A percentile compares a stretch with the other conserved stretches of the same genome.
These are phyloP conservation scores for Thelohanellus kitauei DNA, from an alignment of 30 jellyfish, hydroid and myxozoan species.

Conservation along the genomic window DNA sequence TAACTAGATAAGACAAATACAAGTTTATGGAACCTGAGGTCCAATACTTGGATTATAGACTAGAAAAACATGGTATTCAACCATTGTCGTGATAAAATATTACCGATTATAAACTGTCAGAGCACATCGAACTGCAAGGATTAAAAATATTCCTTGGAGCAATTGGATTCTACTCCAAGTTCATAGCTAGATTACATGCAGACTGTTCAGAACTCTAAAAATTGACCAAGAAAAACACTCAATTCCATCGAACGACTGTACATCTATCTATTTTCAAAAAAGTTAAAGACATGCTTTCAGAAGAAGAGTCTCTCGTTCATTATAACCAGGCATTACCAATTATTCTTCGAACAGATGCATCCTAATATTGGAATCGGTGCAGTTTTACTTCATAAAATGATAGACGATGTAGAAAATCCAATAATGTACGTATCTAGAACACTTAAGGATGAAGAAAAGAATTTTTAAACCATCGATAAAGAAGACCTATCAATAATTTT, in stretches of 20 bases:
- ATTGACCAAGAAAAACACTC: conserved; percentile 5
- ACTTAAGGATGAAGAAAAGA: no score
- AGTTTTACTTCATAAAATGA: conserved; percentile 3
- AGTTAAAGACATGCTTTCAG: conserved; percentile 3
- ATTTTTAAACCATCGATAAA: conserved; percentile 6
- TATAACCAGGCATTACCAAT: conserved; percentile 5
- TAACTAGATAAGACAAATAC: conserved; percentile 10
- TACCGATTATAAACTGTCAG: conserved; percentile 4
- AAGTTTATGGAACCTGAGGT: no score
- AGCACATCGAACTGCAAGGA: no score
- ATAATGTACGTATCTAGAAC: conserved; percentile 3
- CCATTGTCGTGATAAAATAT: conserved; percentile 11
- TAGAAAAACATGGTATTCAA: conserved; percentile 1
- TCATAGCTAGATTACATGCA: background rate
- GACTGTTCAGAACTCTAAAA: conserved; percentile 1
- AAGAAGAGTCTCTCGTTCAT: conserved; percentile 12
- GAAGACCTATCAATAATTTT: conserved; percentile 16
- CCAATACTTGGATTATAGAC: conserved; percentile 5
- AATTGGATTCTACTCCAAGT: no score
- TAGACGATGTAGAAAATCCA: conserved; percentile 3
- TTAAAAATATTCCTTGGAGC: no score
- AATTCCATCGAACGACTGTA: conserved; percentile 2
- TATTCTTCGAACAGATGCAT: conserved; percentile 14
- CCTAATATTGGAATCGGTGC: conserved; percentile 16
- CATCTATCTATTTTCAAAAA: background rate